Base-by-base conservation (phyloP, 2,113 vertebrate genomes). In the Takifugu flavidus region DNA sequence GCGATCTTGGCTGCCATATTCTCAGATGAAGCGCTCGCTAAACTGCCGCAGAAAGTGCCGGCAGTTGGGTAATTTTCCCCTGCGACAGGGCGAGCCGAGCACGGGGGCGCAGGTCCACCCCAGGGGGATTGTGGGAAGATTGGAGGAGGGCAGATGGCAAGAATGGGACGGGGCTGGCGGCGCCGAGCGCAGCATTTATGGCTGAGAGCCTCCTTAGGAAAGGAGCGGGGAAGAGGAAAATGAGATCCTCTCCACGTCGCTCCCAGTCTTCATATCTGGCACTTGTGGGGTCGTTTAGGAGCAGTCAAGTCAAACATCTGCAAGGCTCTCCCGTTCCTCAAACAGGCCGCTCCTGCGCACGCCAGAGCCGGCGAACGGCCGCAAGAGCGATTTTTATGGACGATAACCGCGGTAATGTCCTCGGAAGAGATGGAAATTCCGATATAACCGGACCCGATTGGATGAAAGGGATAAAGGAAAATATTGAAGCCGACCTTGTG, bases 1-100 rank as follows among this genome's bases (percentile, higher is more conserved):
- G 88, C 81, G 77, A 90, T 91, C 85, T 85, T 82, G 77, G 77
- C 78, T 68, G 83, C 87, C 87, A 84, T 86, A 87, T 84, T 87
- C 78, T 70, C 45, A 79, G 75, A 82, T 60, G 20, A 54, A 65
- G 70, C 28, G 82, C 74, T 77, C 68, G 67, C 83, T 78, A 74
- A 77, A 82, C 63, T 74, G 80, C 86, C 88, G 85, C 85, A 77
- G 13, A 75, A 82, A 77, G 78, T 62, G 78, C 74, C 62, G 80
- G 70, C 79, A 77, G 75, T 69, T 66, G 78, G 82, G 79, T 85
- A 76, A 82, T 84, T 83, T 86, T 86, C 82, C 75, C 65, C 54
- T 43, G 79, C 67, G 67, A 82, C 79, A 74, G 69, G 74, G 56
- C 43, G 25, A 71, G 71, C 51, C 20, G 56, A 61, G 81, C 67